Percentiles rank a stretch among this genome's conserved stretches.
These are phyloP conservation scores for Tretioscincus oriximinensis DNA, from an alignment of 2,113 vertebrate genomes.

Conservation along the genomic window DNA sequence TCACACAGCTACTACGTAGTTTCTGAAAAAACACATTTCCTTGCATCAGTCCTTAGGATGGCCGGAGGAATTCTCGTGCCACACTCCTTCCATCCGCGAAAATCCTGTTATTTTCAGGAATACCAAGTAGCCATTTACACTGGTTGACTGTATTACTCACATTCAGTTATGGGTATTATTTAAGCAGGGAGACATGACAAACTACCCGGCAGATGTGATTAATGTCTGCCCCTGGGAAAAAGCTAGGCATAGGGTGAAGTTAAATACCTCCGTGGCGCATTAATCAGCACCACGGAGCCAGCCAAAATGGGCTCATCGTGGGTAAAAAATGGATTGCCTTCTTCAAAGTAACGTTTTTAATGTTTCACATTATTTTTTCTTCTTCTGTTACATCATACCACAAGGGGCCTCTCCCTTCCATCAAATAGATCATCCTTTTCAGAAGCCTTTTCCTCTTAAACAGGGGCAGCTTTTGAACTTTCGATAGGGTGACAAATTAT, in stretches of 20 bases:
- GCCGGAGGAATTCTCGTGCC: too few relatives aligned
- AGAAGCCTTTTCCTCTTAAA: conserved; percentile 29
- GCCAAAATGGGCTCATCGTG: conserved; percentile 62
- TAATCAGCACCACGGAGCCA: conserved; percentile 61
- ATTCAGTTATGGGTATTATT: conserved; percentile 72
- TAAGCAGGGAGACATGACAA: conserved; percentile 69
- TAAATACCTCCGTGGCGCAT: conserved; percentile 64
- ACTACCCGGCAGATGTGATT: conserved; percentile 69
- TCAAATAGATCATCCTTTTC: conserved; percentile 26
- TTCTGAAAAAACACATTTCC: background rate
- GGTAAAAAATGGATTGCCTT: conserved; percentile 62
- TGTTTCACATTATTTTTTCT: conserved; percentile 63
- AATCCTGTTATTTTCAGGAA: conserved; percentile 36
- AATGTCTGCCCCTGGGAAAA: conserved; percentile 62
- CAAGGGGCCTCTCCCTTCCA: conserved; percentile 39
- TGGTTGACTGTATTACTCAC: conserved; percentile 66
- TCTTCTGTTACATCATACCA: conserved; percentile 48
- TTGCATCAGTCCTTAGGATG: background rate
- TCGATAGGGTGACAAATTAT: conserved; percentile 49
- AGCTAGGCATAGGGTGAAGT: conserved; percentile 60
- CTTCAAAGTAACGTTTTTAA: conserved; percentile 67
- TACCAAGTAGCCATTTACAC: conserved; percentile 48
- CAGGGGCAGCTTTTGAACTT: conserved; percentile 18
- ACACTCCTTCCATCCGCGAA: background rate
- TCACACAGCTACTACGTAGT: too few relatives aligned